These are phyloP conservation scores for Pseudocheirus occidentalis DNA, from an alignment of 2,797 vertebrate genomes.

Conservation along the genomic window DNA sequence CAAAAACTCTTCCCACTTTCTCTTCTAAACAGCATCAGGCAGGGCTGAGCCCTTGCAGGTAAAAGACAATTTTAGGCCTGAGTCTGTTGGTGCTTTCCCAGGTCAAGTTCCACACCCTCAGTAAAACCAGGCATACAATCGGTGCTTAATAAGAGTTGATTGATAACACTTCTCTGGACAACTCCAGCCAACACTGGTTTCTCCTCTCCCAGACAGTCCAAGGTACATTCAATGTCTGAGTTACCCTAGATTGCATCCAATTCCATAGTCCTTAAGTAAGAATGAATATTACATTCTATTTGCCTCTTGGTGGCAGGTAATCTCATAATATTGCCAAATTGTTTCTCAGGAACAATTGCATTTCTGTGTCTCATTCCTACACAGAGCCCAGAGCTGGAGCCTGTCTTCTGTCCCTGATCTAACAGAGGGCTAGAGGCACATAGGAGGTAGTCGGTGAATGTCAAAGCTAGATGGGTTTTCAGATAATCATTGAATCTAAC, in stretches of 20 bases:
- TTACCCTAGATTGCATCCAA: not conserved
- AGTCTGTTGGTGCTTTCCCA: not conserved
- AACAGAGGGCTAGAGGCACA: not conserved
- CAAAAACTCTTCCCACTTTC: not conserved
- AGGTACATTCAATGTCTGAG: not conserved
- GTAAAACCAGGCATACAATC: not conserved
- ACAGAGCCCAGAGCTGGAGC: not conserved
- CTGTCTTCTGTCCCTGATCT: not conserved
- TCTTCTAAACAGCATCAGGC: not conserved
- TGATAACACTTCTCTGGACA: not conserved
- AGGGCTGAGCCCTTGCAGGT: not conserved
- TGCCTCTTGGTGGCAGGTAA: not conserved
- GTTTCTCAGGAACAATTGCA: not conserved
- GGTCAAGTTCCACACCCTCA: too few species aligned
- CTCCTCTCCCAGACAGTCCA: not conserved
- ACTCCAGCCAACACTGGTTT: not conserved
- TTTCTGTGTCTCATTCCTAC: not conserved
- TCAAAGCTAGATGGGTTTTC: not conserved
- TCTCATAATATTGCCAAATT: not conserved
- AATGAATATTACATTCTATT: not conserved
- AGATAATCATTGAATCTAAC: not conserved
- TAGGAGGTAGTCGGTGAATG: not conserved
- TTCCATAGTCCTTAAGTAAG: not conserved
- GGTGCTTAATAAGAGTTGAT: not conserved
- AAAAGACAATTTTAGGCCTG: not conserved